Percentiles rank a stretch among this genome's conserved stretches.
Evolutionary conservation across 2,113 vertebrate species (phyloP).

Genomic region (Dasypus novemcinctus): DNA sequence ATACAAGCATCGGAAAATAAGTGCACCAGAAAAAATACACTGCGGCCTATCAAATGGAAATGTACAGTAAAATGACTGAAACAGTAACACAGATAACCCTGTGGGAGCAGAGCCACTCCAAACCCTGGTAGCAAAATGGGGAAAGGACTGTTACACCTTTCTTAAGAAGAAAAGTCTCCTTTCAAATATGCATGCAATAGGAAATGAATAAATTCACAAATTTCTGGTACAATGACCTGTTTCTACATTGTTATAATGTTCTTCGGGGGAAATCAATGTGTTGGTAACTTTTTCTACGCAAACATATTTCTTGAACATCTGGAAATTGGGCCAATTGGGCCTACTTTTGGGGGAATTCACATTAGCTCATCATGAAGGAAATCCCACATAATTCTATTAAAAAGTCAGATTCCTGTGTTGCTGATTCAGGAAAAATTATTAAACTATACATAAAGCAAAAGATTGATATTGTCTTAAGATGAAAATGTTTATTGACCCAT

Average conservation of each 20-base stretch:
- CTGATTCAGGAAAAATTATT: conserved; percentile 55
- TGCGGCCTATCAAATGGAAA: not conserved
- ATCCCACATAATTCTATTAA: not conserved
- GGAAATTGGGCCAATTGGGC: not conserved
- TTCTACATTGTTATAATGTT: not conserved
- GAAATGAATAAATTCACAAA: not conserved
- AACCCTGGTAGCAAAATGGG: not conserved
- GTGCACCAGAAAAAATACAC: conserved; percentile 49
- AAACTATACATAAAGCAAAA: not conserved
- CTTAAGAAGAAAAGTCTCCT: conserved; percentile 15
- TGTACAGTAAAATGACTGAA: not conserved
- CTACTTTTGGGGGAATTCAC: not conserved
- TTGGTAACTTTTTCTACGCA: not conserved
- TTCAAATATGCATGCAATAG: not conserved
- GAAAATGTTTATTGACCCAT: not conserved
- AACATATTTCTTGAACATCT: not conserved
- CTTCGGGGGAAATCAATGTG: not conserved
- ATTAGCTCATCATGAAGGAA: conserved; percentile 6
- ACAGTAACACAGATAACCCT: conserved; percentile 58
- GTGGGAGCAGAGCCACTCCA: not conserved
- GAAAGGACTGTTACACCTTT: not conserved
- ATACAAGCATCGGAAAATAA: conserved; percentile 75
- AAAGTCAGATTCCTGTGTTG: conserved; percentile 61
- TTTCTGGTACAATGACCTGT: not conserved
- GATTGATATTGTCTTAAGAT: not conserved